Percentiles rank a stretch among this genome's conserved stretches.
These are phyloP conservation scores for Procavia capensis DNA, from an alignment of 2,113 vertebrate species.

Conservation along the genomic window DNA sequence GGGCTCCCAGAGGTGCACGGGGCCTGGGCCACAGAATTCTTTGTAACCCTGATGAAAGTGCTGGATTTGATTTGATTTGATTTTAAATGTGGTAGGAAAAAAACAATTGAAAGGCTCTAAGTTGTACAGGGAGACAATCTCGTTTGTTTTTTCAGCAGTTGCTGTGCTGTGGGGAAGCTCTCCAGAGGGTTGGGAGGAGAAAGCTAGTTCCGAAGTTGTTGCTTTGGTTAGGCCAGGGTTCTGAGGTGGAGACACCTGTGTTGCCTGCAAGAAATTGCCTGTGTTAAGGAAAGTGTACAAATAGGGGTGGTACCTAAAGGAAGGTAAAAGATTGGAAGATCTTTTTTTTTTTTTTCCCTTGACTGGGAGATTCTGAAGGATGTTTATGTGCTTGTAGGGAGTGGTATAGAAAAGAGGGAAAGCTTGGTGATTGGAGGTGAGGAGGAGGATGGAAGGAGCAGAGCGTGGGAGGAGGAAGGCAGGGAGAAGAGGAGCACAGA, in stretches of 20 bases:
- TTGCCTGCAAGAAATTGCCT: not conserved
- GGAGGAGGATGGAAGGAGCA: not conserved
- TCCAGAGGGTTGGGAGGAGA: not conserved
- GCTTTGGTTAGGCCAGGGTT: not conserved
- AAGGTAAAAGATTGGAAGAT: not conserved
- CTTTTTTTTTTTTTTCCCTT: not conserved
- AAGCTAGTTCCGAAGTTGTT: not conserved
- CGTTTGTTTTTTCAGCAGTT: not conserved
- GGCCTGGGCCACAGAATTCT: not conserved
- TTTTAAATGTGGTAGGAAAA: conserved; percentile 23
- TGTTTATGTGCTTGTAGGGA: not conserved
- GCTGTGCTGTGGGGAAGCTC: not conserved
- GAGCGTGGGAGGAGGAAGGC: not conserved
- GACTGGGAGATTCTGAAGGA: not conserved
- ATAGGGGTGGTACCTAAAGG: not conserved
- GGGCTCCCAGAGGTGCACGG: not conserved
- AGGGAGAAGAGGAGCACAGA: no score
- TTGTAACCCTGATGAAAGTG: not conserved
- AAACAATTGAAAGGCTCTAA: not conserved
- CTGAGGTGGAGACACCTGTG: not conserved
- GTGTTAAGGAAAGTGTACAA: not conserved
- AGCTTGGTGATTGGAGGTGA: not conserved
- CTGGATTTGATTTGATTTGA: conserved; percentile 1
- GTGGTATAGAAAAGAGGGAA: not conserved
- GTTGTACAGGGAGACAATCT: not conserved